phyloP scores from a whole-genome alignment of 2,797 vertebrate species.

The Galago senegalensis region DNA sequence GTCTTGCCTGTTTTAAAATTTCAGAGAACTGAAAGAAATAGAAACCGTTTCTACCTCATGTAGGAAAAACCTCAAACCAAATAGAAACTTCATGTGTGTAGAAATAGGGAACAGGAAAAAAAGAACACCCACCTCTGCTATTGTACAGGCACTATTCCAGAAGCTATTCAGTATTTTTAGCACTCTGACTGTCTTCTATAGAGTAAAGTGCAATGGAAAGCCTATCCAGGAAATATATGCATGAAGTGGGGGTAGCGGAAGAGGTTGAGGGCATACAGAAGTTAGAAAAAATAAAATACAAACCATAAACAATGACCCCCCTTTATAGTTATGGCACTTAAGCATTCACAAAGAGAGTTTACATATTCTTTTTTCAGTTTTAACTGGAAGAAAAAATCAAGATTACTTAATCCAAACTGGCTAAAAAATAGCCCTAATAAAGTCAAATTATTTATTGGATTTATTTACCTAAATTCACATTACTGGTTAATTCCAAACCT shows the following conservation, averaged over 20 bases:
- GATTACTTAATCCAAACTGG: background rate
- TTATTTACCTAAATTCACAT: constrained; percentile 16
- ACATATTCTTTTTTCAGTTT: constrained; percentile 26
- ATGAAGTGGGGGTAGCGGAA: background rate
- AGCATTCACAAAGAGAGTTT: background rate
- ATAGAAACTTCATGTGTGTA: background rate
- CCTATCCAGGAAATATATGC: background rate
- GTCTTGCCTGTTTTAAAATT: constrained; percentile 22
- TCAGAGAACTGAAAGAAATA: constrained; percentile 39
- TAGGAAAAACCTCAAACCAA: too few relatives aligned
- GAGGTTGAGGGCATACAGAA: background rate
- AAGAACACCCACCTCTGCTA: background rate
- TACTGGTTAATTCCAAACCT: background rate
- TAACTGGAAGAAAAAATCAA: background rate
- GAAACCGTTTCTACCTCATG: background rate
- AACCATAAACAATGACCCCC: constrained; percentile 1
- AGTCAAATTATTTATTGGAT: background rate
- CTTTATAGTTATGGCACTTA: background rate
- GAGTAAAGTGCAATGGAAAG: constrained; percentile 42
- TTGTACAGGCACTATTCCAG: constrained; percentile 38
- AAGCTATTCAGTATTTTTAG: constrained; percentile 35
- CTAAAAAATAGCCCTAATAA: constrained; percentile 16
- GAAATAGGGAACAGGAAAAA: background rate
- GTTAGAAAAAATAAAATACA: constrained; percentile 6
- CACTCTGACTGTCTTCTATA: background rate